Base-by-base conservation (phyloP, 2,888 invertebrate genomes). In the Pseudanteris insignis region DNA sequence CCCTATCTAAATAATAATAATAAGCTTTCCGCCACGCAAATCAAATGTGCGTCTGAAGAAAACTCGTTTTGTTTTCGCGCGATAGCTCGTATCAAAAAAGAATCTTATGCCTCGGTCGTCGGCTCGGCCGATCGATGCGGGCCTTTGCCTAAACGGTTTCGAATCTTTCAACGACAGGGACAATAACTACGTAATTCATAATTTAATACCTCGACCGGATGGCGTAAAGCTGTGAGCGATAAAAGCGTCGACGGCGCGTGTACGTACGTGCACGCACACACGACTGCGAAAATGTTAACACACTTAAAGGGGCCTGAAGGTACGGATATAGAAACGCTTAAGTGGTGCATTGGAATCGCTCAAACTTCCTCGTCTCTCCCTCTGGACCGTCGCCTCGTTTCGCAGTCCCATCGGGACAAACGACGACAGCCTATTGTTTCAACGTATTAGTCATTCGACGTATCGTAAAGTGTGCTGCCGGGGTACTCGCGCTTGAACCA, bases 391-490 rank as follows among this genome's bases (percentile, higher is more conserved):
- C 68, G 58, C 69, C 72, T 70, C 72, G 46, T 63, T 58, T 64
- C 46, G 62, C 65, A 71, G 68, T 71, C 68, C 73, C 74, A 70
- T 71, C 73, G 73, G 67, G 70, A 70, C 70, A 68, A 65, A 65
- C 71, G 75, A 77, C 77, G 76, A 75, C 74, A 74, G 77, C 76
- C 78, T 75, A 78, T 79, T 79, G 77, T 78, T 78, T 78, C 78
- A 74, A 71, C 78, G 76, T 78, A 78, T 78, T 78, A 78, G 78
- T 78, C 78, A 78, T 78, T 78, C 77, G 76, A 76, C 76, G 73
- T 77, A 78, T 78, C 74, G 78, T 71, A 76, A 77, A 78, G 75
- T 75, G 78, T 75, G 69, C 73, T 73, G 69, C 65, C 67, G 67
- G 67, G 67, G 68, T 69, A 69, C 67, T 65, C 65, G 67, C 70